Base-by-base conservation (phyloP, 2,888 invertebrate genomes). In the Sinodicranocentrus sp. region DNA sequence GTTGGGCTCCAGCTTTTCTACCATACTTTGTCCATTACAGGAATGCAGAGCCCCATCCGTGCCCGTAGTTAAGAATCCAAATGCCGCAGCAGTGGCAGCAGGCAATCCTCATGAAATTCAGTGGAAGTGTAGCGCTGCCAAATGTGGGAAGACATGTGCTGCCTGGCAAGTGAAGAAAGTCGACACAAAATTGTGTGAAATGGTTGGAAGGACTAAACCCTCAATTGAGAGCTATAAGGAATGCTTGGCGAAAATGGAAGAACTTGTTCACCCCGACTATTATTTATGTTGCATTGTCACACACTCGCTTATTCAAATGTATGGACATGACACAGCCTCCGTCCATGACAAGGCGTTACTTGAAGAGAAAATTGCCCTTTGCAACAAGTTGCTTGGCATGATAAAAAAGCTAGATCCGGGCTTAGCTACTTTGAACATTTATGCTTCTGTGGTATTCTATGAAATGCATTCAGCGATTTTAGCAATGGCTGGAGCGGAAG, bases 201-300 rank as follows among this genome's bases (percentile, higher is more conserved):
- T 86, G 82, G 85, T 88, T 19, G 86, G 84, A n/a, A 85, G 82
- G 57, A 70, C 85, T 19, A 84, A 85, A 52, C 86, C 88, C 1
- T 82, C 82, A n/a, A 77, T 84, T 48, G 52, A 79, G 43, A 75
- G 82, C 28, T 88, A 88, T 63, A 83, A 95, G 89, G 92, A 93
- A n/a, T 90, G 96, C 1, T 89, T 95, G 8, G 92, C 93, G 65
- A 94, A 95, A 88, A 91, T 96, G 71, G 93, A 94, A 1, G 94
- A 93, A 84, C 94, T 96, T 88, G 91, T 97, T 77, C 96, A 97
- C 91, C 94, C 95, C 0, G 94, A 95, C 89, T 97, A 97, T 91
- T 97, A 95, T 90, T 95, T 96, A 88, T 92, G 95, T 87, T 95
- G 95, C 89, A 93, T 95, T 0, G 92, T 96, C 8, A 95, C 95